phyloP scores from a whole-genome alignment of 2,113 vertebrate species.

The Sebastes schlegelii region DNA sequence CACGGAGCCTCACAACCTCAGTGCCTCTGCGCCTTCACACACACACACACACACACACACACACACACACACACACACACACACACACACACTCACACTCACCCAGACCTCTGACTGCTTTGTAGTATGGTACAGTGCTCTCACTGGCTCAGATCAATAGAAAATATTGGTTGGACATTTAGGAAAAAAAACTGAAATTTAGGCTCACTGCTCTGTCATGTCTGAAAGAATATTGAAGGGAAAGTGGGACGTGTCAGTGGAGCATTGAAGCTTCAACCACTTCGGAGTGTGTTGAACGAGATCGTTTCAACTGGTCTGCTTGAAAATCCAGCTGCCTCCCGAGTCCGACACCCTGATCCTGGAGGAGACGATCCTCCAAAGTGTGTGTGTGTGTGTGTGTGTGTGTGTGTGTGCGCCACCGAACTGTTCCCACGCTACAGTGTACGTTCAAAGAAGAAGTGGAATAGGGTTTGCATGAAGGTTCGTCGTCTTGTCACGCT shows the following conservation, averaged over 20 bases:
- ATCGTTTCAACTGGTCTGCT: constrained; percentile 17
- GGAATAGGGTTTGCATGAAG: constrained; percentile 63
- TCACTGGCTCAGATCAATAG: constrained; percentile 29
- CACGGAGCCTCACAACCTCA: constrained; percentile 60
- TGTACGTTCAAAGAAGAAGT: constrained; percentile 35
- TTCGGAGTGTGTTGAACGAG: not conserved
- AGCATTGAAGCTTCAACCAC: constrained; percentile 22
- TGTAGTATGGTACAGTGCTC: constrained; percentile 9
- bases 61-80: constrained; percentile 15
- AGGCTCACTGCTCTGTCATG: not conserved
- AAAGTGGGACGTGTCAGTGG: constrained; percentile 23
- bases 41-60: constrained; percentile 19
- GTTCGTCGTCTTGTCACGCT: constrained; percentile 44
- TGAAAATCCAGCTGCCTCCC: constrained; percentile 7
- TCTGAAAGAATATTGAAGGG: constrained; percentile 13
- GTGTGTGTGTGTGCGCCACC: constrained; percentile 11
- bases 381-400: constrained; percentile 25
- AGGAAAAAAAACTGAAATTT: constrained; percentile 1
- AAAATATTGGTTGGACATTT: not conserved
- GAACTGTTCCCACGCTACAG: constrained; percentile 30
- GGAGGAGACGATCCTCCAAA: not conserved
- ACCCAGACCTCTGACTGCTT: not conserved
- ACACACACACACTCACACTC: constrained; percentile 18
- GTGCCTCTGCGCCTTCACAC: constrained; percentile 59
- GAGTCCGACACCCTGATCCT: no score